phyloP scores from a whole-genome alignment of 2,888 invertebrate genomes.

The Dolichopus griseipennis region DNA sequence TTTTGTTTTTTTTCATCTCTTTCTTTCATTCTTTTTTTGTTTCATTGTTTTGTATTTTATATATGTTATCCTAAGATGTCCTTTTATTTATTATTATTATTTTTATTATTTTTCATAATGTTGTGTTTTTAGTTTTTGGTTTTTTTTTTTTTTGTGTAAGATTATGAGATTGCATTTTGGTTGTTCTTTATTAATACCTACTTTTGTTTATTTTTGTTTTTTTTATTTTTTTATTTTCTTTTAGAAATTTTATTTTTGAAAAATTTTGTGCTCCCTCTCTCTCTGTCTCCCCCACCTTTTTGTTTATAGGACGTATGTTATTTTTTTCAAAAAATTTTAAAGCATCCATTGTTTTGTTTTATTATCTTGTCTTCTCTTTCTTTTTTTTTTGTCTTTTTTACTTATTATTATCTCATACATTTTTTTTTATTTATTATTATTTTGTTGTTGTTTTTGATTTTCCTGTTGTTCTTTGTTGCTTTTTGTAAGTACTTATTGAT shows the following conservation, averaged over 20 bases:
- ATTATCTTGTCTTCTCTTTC: not conserved
- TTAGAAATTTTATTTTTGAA: too few species aligned
- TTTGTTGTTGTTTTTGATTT: too few species aligned
- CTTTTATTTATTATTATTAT: conserved; percentile 1
- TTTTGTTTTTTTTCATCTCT: not conserved
- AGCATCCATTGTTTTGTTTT: not conserved
- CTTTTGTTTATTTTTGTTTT: not conserved
- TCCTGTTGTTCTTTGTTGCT: not conserved
- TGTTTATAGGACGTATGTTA: too few species aligned
- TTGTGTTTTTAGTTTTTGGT: too few species aligned
- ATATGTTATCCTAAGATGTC: conserved; percentile 3
- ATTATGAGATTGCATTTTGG: conserved; percentile 4
- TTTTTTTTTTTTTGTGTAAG: not conserved
- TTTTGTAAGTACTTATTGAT: not conserved
- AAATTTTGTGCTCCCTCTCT: too few species aligned
- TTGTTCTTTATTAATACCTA: not conserved
- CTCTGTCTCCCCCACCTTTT: too few species aligned
- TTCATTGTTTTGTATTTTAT: not conserved
- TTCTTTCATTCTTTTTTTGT: not conserved
- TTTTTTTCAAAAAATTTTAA: not conserved
- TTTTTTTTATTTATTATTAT: not conserved
- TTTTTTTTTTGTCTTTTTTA: not conserved
- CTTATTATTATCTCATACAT: not conserved
- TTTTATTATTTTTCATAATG: not conserved
- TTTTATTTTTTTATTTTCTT: too few species aligned